phyloP scores from a whole-genome alignment of 2,113 vertebrate genomes.

The Baryphthengus martii region DNA sequence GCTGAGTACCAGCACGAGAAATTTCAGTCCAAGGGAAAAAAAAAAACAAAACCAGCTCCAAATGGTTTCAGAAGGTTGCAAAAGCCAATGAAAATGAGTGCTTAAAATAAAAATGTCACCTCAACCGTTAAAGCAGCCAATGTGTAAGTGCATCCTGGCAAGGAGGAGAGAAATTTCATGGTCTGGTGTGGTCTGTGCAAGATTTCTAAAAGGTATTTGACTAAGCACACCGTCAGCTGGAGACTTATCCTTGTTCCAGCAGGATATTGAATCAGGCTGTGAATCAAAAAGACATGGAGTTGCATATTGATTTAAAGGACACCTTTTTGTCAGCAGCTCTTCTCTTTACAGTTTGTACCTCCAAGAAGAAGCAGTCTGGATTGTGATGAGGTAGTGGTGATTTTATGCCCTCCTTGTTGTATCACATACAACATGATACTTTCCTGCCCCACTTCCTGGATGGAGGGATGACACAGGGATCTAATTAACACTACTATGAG shows the following conservation, averaged over 20 bases:
- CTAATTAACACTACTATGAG: background rate
- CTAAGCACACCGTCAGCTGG: background rate
- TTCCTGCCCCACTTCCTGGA: background rate
- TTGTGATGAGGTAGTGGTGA: background rate
- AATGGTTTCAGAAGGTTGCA: background rate
- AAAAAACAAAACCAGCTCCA: background rate
- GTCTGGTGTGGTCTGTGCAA: conserved; percentile 3
- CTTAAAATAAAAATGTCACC: conserved; percentile 8
- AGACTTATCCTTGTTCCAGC: background rate
- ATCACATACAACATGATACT: background rate
- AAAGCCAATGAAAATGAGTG: conserved; percentile 22
- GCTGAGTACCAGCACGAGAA: background rate
- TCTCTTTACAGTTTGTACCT: background rate
- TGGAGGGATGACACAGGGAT: background rate
- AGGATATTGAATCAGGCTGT: background rate
- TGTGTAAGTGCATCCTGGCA: background rate
- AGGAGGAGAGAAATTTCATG: background rate
- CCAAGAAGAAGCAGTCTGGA: background rate
- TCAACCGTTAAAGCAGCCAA: conserved; percentile 13
- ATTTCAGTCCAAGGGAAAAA: background rate
- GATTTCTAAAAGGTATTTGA: background rate
- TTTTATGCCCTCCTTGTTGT: background rate
- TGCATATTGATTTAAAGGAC: background rate
- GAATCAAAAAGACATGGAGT: background rate
- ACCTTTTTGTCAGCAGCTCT: background rate